Evolutionary conservation across 2,113 vertebrate species (phyloP).

Genomic region (Halcyon malimbica): DNA sequence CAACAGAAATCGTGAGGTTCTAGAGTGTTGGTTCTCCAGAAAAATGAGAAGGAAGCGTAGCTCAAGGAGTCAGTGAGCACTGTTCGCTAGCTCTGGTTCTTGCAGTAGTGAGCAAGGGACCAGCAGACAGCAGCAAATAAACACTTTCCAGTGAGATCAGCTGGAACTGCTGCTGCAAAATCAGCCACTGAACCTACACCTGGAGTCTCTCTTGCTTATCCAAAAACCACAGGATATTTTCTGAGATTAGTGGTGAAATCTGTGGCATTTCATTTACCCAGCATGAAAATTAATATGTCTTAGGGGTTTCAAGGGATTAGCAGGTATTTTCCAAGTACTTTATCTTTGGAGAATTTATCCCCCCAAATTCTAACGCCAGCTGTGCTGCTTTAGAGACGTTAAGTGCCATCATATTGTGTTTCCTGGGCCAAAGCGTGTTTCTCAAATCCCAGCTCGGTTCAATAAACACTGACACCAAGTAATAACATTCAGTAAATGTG

Average conservation of each 20-base stretch:
- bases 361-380: neutral
- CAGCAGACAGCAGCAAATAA: slow-evolving; percentile 45
- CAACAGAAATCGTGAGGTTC: rapidly evolving
- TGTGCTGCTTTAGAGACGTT: neutral
- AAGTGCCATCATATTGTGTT: neutral
- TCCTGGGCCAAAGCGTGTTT: neutral
- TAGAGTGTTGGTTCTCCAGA: neutral
- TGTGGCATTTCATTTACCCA: neutral
- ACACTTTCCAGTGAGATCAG: neutral
- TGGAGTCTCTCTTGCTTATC: neutral
- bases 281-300: neutral
- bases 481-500: slow-evolving; percentile 19
- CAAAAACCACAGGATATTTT: neutral
- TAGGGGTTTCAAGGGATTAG: neutral
- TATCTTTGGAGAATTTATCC: neutral
- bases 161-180: neutral
- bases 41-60: neutral
- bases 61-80: neutral
- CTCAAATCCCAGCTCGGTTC: neutral
- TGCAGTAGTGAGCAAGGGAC: slow-evolving; percentile 42
- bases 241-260: neutral
- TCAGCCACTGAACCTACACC: neutral
- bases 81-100: neutral
- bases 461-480: slow-evolving; percentile 35
- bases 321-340: slow-evolving; percentile 5